Base-by-base conservation (phyloP, 1,140 invertebrate genomes). In the Pinna nobilis region DNA sequence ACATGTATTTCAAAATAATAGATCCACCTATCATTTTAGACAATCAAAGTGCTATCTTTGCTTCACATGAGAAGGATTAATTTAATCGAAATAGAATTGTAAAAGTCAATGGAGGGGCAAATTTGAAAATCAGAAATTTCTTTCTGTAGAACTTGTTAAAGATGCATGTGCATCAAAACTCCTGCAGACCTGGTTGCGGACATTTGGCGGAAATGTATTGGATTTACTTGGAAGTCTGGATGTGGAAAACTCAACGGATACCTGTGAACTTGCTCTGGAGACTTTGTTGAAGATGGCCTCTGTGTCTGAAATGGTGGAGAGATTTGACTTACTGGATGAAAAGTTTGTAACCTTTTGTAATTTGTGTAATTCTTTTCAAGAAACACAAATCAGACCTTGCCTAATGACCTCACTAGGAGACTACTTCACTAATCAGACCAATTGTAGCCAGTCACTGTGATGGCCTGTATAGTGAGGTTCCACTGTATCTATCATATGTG, bases 141-240 rank as follows among this genome's bases (percentile, higher is more conserved):
- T 15, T 47, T 47, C 44, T 59, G 55, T 59, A 59, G 89, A 82
- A 32, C 53, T 57, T 64, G 89, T 90, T 9, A 81, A 80, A 53
- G 67, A 79, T 18, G 80, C 84, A 4, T 89, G 87, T 69, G 67
- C 82, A 13, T 73, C 72, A 6, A 82, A 84, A 28, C 66, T 89
- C 18, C 72, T 95, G 5, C 92, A 92, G 55, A 83, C 91, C 0
- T 95, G 94, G 94, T 84, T 94, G 39, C 86, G 90, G 18, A 87
- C 91, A 41, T 92, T 91, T 70, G 89, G 93, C 44, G 89, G 91
- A 15, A 91, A 93, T 76, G 91, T 92, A 49, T 82, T 94, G 33
- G 87, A 90, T 11, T 89, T 95, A 18, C 85, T 94, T 2, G 88
- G 89, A 35, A 92, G 91, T 50, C 84, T 93, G 0, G 92, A 93